These are phyloP conservation scores for Siphamia tubifer DNA, from an alignment of 2,113 vertebrate genomes.

Conservation along the genomic window DNA sequence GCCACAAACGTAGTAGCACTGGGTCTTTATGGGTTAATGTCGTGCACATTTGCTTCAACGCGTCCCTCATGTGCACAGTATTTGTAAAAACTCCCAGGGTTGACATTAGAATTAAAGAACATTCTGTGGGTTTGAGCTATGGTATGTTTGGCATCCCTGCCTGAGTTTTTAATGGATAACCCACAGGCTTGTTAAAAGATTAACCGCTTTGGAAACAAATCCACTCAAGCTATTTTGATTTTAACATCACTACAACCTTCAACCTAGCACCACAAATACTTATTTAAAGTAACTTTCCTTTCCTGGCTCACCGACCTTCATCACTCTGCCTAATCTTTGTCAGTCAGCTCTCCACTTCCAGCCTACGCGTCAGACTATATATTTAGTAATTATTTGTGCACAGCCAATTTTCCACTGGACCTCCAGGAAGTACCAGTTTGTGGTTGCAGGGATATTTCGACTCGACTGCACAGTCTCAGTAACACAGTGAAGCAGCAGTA, in stretches of 20 bases:
- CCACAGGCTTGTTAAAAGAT: neutral
- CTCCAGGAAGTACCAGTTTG: neutral
- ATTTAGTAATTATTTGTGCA: constrained; percentile 14
- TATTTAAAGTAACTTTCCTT: neutral
- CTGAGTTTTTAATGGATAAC: neutral
- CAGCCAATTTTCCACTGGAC: constrained; percentile 27
- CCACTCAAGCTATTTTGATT: neutral
- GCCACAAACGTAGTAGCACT: no score
- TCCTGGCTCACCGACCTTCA: neutral
- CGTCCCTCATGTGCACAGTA: no score
- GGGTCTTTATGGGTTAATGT: no score
- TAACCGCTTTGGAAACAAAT: neutral
- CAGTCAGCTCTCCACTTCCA: neutral
- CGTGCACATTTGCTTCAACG: no score
- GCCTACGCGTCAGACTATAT: neutral
- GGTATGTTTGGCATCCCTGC: neutral
- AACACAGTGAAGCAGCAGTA: neutral
- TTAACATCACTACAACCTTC: neutral
- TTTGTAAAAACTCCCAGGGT: no score
- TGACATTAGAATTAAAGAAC: neutral
- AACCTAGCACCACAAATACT: neutral
- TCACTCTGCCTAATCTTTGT: neutral
- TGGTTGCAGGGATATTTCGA: constrained; percentile 4
- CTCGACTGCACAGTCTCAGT: neutral
- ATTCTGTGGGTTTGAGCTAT: neutral